Evolutionary conservation across 1,140 invertebrate genomes (phyloP), one percentile per base, ranked within the genome.

Genomic region (Helicoverpa armigera): DNA sequence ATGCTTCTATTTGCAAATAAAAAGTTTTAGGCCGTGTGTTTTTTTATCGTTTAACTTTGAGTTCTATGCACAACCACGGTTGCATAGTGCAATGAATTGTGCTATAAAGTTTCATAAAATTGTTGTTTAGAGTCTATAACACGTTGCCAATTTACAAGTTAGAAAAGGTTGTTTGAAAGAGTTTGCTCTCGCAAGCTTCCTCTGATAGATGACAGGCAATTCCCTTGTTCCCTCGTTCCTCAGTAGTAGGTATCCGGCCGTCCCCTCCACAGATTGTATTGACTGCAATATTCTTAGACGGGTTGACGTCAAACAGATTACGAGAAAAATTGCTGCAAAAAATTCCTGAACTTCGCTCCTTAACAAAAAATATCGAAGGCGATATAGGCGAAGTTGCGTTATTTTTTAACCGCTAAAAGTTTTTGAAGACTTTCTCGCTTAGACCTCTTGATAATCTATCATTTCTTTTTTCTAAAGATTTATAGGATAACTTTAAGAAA

Each of bases 201-300:
- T 9, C n/a, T 70, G 65, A 79, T 70, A 72, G 56, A 79, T 79
- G 77, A 72, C 67, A 61, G 67, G 54, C 61, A 72, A 79, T 79
- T 79, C 77, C 67, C 53, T 77, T 61, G 67, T 61, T 72, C 77
- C 63, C 35, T 51, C 63, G 53, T 72, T 67, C 63, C 35, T 51
- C 63, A 43, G 18, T 43, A 48, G 53, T 61, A 35, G 63, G 31
- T 51, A 50, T 16, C 53, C 29, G 53, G 43, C 31, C 54, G 35
- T 50, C 58, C 35, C 53, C 72, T 58, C 35, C 18, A 60, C 53
- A 69, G 54, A 79, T 61, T 79, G 67, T 79, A 79, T 72, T 79
- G 67, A 79, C 77, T 79, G 13, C 43, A 79, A 79, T 79, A 70
- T 72, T 70, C 77, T 69, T 51, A 70, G 67, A 72, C 65, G 60